phyloP scores from a whole-genome alignment of 2,888 invertebrate genomes.

The Eupithecia exiguata region DNA sequence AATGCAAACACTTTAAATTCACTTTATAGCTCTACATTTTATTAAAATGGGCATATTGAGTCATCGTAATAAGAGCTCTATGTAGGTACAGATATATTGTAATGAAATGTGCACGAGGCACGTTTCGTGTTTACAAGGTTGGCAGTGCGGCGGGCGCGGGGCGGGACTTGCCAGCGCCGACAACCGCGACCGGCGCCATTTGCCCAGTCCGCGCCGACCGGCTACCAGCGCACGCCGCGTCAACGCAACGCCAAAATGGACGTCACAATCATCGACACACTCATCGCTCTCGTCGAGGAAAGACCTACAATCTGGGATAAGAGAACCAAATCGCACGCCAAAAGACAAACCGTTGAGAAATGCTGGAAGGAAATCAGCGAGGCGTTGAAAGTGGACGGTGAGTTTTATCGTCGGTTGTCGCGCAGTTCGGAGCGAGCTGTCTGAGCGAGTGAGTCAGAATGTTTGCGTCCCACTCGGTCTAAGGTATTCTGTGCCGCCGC shows the following conservation, averaged over 20 bases:
- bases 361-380: slow-evolving; percentile 33
- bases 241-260: slow-evolving; percentile 29
- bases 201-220: slow-evolving; percentile 26
- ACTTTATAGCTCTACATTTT: too few species aligned
- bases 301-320: slow-evolving; percentile 33
- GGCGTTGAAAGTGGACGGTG: slow-evolving; percentile 29
- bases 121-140: slow-evolving; percentile 13
- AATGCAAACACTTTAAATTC: too few species aligned
- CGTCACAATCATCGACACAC: slow-evolving; percentile 11
- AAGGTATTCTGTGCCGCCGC: slow-evolving; percentile 11
- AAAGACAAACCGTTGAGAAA: slow-evolving; percentile 22
- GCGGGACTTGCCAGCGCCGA: slow-evolving; percentile 33
- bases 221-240: slow-evolving; percentile 26
- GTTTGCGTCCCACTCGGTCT: slow-evolving; percentile 16
- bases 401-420: slow-evolving; percentile 29
- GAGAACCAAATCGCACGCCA: slow-evolving; percentile 20
- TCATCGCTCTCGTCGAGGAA: slow-evolving; percentile 27
- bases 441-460: slow-evolving; percentile 17
- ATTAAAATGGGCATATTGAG: background rate
- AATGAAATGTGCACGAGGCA: background rate
- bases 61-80: background rate
- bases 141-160: slow-evolving; percentile 12
- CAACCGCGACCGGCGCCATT: slow-evolving; percentile 31
- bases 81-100: background rate
- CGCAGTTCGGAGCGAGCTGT: slow-evolving; percentile 22